A percentile compares a stretch with the other conserved stretches of the same genome.
Evolutionary conservation across 64 coral and sea anemone species (phyloP).

Genomic region (Actinia equina): DNA sequence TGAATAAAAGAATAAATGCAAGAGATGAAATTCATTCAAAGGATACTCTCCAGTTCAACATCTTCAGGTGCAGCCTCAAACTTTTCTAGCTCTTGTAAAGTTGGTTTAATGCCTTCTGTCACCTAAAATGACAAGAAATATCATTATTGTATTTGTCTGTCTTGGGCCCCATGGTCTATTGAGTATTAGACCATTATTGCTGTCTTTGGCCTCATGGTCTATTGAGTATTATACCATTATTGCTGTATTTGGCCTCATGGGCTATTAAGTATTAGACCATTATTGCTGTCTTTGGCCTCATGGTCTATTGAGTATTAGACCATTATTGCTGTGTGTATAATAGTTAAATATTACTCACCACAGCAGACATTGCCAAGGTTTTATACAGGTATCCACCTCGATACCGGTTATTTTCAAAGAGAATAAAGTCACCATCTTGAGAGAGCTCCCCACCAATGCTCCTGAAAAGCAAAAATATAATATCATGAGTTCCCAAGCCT

Average conservation of each 20-base stretch:
- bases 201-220: too few species aligned
- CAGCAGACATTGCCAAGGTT: slow-evolving; percentile 91
- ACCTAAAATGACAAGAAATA: slow-evolving; percentile 36
- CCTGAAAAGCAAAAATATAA: slow-evolving; percentile 18
- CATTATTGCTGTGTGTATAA: too few species aligned
- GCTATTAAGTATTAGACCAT: too few species aligned
- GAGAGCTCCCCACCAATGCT: slow-evolving; percentile 84
- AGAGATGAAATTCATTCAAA: not conserved
- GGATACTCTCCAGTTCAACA: slow-evolving; percentile 93
- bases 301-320: too few species aligned
- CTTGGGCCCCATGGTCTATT: too few species aligned
- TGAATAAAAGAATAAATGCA: not conserved
- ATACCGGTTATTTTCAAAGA: slow-evolving; percentile 97
- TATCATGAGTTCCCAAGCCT: not conserved
- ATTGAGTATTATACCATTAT: too few species aligned
- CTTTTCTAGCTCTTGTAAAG: slow-evolving; percentile 84
- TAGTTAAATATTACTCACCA: slow-evolving; percentile 59
- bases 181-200: too few species aligned
- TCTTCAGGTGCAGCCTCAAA: slow-evolving; percentile 95
- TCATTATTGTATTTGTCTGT: too few species aligned
- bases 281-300: too few species aligned
- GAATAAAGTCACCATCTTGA: slow-evolving; percentile 95
- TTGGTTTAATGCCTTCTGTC: slow-evolving; percentile 95
- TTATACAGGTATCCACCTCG: slow-evolving; percentile 95
- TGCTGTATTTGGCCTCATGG: too few species aligned